A percentile compares a stretch with the other conserved stretches of the same genome.
Evolutionary conservation across 23 tunicate species (phyloP).

Genomic region (Diplosoma virens): DNA sequence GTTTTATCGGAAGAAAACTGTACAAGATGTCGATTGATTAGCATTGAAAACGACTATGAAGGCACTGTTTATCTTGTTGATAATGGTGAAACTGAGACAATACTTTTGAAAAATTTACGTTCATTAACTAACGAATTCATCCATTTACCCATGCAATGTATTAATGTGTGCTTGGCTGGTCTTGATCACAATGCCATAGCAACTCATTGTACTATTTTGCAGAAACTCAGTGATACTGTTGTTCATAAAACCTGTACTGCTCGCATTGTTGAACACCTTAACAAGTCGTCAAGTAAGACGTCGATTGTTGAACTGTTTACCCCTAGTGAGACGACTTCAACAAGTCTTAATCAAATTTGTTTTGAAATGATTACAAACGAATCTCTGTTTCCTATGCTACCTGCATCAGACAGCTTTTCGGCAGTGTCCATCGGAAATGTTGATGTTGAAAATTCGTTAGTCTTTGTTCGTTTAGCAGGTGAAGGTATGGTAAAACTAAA

Average conservation of each 20-base stretch:
- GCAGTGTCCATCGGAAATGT: conserved; percentile 15
- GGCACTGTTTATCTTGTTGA: conserved; percentile 50
- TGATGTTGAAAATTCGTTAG: conserved; percentile 2
- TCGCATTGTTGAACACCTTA: conserved; percentile 13
- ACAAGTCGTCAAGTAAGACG: background rate
- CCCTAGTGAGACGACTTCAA: conserved; percentile 6
- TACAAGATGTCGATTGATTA: conserved; percentile 39
- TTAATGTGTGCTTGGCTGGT: conserved; percentile 42
- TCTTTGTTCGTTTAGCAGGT: conserved; percentile 32
- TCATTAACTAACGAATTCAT: conserved; percentile 28
- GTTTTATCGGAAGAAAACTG: conserved; percentile 55
- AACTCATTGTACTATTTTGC: conserved; percentile 30
- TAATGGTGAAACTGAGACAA: conserved; percentile 41
- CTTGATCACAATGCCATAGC: conserved; percentile 27
- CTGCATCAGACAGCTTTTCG: background rate
- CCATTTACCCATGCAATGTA: conserved; percentile 45
- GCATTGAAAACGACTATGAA: conserved; percentile 1
- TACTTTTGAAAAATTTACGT: background rate
- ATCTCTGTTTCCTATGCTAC: conserved; percentile 19
- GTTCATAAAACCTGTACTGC: conserved; percentile 29
- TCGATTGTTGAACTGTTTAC: conserved; percentile 34
- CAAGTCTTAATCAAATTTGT: conserved; percentile 40
- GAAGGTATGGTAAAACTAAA: conserved; percentile 39
- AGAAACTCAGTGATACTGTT: conserved; percentile 28
- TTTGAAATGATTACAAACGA: conserved; percentile 12